Conservation (phyloP, 1,140 invertebrate species). For the Drosophila yakuba region DNA sequence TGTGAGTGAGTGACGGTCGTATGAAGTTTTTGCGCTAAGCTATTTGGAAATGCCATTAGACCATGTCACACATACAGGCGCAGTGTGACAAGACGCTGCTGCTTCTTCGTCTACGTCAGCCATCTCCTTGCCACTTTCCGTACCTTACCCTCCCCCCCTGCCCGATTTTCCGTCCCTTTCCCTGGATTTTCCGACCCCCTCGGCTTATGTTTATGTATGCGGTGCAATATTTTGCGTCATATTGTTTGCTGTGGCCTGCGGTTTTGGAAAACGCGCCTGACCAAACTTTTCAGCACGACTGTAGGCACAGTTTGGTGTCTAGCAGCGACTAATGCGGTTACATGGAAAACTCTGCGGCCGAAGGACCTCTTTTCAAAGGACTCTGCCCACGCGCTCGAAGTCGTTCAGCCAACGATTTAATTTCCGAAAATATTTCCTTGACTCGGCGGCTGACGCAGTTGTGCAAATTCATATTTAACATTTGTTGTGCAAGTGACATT, state of each 20-base stretch:
- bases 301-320: slow-evolving; percentile 64
- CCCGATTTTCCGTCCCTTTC: neutral
- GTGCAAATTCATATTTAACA: slow-evolving; percentile 27
- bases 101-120: slow-evolving; percentile 18
- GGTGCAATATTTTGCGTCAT: slow-evolving; percentile 76
- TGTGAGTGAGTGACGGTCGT: slow-evolving; percentile 57
- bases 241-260: slow-evolving; percentile 62
- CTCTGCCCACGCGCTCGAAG: slow-evolving; percentile 1
- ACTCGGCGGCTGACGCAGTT: slow-evolving; percentile 29
- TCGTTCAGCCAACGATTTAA: slow-evolving; percentile 40
- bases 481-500: slow-evolving; percentile 65
- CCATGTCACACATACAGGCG: slow-evolving; percentile 57
- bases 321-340: slow-evolving; percentile 68
- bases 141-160: neutral
- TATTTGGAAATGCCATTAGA: slow-evolving; percentile 81
- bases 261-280: slow-evolving; percentile 44
- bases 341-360: slow-evolving; percentile 26
- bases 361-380: slow-evolving; percentile 17
- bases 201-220: slow-evolving; percentile 76
- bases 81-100: slow-evolving; percentile 33
- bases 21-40: slow-evolving; percentile 76
- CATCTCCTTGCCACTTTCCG: slow-evolving; percentile 12
- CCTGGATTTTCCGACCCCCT: neutral
- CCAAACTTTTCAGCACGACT: slow-evolving; percentile 53
- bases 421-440: slow-evolving; percentile 49